These are phyloP conservation scores for Polyommatus icarus DNA, from an alignment of 2,888 invertebrate genomes.

Conservation along the genomic window DNA sequence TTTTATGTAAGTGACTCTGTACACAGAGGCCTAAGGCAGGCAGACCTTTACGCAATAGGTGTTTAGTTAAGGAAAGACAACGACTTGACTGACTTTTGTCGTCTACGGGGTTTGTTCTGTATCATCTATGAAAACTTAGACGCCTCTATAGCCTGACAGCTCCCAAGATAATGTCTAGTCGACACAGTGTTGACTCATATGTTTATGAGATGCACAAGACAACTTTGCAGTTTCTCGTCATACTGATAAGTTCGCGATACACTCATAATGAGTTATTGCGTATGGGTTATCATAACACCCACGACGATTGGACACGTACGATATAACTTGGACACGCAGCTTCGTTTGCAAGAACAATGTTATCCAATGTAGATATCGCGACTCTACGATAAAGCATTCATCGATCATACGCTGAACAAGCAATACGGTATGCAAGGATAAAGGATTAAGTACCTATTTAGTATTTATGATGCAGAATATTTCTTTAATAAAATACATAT, in stretches of 20 bases:
- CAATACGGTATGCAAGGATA: background rate
- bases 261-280: conserved; percentile 31
- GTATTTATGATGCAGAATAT: background rate
- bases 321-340: background rate
- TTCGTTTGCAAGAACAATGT: conserved; percentile 11
- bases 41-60: no score
- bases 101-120: no score
- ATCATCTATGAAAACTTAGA: no score
- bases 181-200: background rate
- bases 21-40: no score
- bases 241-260: conserved; percentile 29
- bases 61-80: no score
- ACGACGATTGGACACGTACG: background rate
- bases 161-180: background rate
- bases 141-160: background rate
- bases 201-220: conserved; percentile 23
- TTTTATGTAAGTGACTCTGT: no score
- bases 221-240: conserved; percentile 22
- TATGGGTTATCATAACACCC: conserved; percentile 33
- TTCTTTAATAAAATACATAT: background rate
- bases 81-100: no score
- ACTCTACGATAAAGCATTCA: background rate
- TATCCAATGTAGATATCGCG: background rate
- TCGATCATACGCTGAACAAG: background rate
- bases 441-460: background rate